Base-by-base conservation (phyloP, 2,888 invertebrate species). In the Pterostichus madidus region DNA sequence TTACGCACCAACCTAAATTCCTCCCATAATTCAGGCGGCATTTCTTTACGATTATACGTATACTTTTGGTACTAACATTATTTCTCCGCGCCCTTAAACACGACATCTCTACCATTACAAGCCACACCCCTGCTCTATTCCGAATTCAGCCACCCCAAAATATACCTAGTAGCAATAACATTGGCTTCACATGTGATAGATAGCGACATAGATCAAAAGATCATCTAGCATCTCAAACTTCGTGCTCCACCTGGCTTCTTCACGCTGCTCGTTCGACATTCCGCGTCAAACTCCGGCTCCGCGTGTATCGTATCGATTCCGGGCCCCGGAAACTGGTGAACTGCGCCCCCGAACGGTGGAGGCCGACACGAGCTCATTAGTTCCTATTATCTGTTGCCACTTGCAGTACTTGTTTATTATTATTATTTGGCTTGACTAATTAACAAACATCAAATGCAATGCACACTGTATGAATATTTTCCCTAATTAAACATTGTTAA, bases 301-400 rank as follows among this genome's bases (percentile, higher is more conserved):
- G 59, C 24, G 24, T 24, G 17, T 8, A 59, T 31, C 59, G 31
- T 59, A 59, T 59, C 24, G 59, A 59, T 59, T 59, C 31, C 59
- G 8, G 17, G 53, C 15, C 24, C 59, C 5, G 59, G 24, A 24
- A 59, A 59, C 24, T 3, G 24, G 24, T 24, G 59, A 59, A 24
- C 59, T 17, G 13, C 53, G 15, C 53, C 8, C 8, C 24, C 31
- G 11, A 17, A 10, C 31, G 0, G 59, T 59, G 35, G 35, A 35
- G 35, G 11, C 32, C n/a, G n/a, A 35, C 64, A 35, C 64, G 44
- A 8, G 39, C 68, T 78, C 78, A 78, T 78, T 78, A 61, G 15
- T 61, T 61, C 31, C 59, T 78, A 78, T 78, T 78, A 78, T 78
- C 78, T 44, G 44, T 78, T 78, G 61, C 78, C 78, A 78, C 78